These are phyloP conservation scores for Podabrus alpinus DNA, from an alignment of 2,888 invertebrate species.

Conservation along the genomic window DNA sequence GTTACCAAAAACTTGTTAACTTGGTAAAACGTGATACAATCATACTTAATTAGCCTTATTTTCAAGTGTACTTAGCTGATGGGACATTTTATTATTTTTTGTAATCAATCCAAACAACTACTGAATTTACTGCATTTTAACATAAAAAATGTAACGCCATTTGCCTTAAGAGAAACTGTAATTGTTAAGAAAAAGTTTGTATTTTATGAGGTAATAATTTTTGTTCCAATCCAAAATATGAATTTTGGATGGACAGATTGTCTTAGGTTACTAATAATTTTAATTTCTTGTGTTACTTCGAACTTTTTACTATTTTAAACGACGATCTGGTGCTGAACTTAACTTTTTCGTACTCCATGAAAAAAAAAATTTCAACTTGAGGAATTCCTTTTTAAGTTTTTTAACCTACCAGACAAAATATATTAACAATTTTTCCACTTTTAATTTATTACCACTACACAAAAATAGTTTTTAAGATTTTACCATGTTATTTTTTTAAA, in stretches of 20 bases:
- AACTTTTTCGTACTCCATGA: neutral
- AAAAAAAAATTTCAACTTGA: neutral
- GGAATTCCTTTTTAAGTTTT: neutral
- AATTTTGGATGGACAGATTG: neutral
- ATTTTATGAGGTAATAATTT: neutral
- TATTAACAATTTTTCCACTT: too few species aligned
- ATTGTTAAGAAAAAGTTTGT: neutral
- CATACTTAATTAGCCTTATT: neutral
- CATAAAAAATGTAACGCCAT: neutral
- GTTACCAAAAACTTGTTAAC: neutral
- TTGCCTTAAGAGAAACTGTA: neutral
- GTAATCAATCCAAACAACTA: neutral
- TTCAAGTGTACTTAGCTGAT: neutral
- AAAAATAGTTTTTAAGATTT: neutral
- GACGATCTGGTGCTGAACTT: neutral
- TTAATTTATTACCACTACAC: neutral
- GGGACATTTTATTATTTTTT: neutral
- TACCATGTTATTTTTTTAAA: neutral
- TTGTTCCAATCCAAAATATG: neutral
- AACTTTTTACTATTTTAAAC: neutral
- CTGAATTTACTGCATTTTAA: neutral
- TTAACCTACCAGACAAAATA: too few species aligned
- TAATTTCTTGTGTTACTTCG: neutral
- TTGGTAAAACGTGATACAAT: neutral
- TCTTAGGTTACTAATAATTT: neutral